These are phyloP conservation scores for Drosophila monieri DNA, from an alignment of 2,888 invertebrate genomes.

Conservation along the genomic window DNA sequence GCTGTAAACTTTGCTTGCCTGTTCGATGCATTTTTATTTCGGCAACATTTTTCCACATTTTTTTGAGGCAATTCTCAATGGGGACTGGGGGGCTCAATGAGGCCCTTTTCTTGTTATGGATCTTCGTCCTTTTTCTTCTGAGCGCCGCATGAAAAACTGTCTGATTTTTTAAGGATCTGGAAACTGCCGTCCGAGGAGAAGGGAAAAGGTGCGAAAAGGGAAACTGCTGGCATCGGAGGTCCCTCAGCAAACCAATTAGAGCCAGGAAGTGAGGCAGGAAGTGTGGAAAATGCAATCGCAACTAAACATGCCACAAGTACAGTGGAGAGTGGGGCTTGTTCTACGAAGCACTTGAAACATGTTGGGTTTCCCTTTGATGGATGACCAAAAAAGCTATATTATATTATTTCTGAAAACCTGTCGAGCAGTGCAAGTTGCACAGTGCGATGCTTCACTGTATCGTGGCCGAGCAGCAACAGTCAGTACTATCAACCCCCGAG, in stretches of 20 bases:
- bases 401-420: background rate
- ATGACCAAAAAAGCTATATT: background rate
- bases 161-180: constrained; percentile 37
- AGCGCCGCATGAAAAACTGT: constrained; percentile 38
- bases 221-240: constrained; percentile 6
- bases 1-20: constrained; percentile 60
- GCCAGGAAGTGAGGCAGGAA: constrained; percentile 48
- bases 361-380: background rate
- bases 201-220: constrained; percentile 11
- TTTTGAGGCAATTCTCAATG: constrained; percentile 10
- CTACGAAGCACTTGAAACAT: background rate
- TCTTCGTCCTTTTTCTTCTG: constrained; percentile 15
- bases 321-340: background rate
- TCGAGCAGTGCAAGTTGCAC: background rate
- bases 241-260: constrained; percentile 49
- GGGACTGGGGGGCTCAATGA: background rate
- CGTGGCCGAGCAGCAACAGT: background rate
- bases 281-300: constrained; percentile 25
- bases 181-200: background rate
- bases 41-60: constrained; percentile 53
- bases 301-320: constrained; percentile 9
- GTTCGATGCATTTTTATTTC: constrained; percentile 68
- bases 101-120: background rate
- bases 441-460: constrained; percentile 26
- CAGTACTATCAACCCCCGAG: constrained; percentile 36